Conservation (phyloP, 2,113 vertebrate species). For the Cichladusa arquata region DNA sequence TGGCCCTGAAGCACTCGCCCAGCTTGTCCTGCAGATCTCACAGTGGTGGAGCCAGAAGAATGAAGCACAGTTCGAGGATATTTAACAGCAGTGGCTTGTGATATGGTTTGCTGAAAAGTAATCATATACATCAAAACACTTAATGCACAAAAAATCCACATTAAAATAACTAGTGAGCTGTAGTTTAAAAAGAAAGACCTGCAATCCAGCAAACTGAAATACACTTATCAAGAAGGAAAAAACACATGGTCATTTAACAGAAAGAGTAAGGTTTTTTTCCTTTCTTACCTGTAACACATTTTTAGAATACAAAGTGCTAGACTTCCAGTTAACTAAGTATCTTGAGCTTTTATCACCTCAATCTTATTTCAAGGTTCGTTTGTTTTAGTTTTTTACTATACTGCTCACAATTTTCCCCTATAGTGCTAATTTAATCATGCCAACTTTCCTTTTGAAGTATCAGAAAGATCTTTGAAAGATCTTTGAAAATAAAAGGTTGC, state of each 20-base stretch:
- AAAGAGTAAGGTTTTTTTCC: not conserved
- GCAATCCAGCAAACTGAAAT: not conserved
- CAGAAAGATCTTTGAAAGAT: not conserved
- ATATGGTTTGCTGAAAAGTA: constrained; percentile 86
- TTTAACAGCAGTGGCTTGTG: constrained; percentile 88
- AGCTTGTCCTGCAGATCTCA: constrained; percentile 72
- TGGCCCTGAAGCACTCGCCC: constrained; percentile 64
- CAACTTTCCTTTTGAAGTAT: not conserved
- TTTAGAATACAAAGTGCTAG: not conserved
- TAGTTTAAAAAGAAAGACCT: not conserved
- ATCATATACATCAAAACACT: not conserved
- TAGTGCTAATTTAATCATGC: not conserved
- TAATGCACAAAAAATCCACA: not conserved
- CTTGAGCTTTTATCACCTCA: not conserved
- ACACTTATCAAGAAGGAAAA: not conserved
- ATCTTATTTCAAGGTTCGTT: not conserved
- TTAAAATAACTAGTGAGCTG: not conserved
- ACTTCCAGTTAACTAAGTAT: not conserved
- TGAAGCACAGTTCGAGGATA: constrained; percentile 83
- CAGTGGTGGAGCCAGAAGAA: constrained; percentile 48
- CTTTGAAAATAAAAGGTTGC: not conserved
- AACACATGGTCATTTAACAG: not conserved
- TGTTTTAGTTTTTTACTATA: not conserved
- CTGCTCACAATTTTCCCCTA: not conserved
- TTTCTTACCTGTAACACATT: not conserved